Evolutionary conservation across 2,113 vertebrate species (phyloP), one percentile per base, ranked within the genome.

Genomic region (Synchiropus splendidus): DNA sequence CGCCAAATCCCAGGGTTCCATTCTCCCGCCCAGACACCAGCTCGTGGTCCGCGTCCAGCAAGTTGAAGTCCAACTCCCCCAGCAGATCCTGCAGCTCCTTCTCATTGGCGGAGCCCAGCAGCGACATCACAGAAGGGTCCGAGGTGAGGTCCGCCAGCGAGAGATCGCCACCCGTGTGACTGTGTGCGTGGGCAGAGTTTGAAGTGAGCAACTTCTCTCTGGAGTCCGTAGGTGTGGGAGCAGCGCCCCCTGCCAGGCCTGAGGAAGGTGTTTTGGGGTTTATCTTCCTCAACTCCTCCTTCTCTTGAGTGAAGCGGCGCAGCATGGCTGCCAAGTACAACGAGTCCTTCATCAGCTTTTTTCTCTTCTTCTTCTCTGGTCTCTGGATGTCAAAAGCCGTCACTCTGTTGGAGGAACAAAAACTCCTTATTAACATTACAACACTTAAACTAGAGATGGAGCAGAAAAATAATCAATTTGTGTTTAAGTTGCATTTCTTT

Each of bases 291-390:
- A 92, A 82, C 39, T 89, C 89, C 73, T 95, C 93, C 70, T 99
- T 98, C 77, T 99, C 94, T 16, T 89, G 89, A 31, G 88, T 87
- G 84, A 98, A 97, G 68, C 94, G 92, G 48, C 87, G 82, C 31
- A 99, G 81, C 93, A 99, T 98, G 74, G 91, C 91, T 31, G 93
- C 91, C 67, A 98, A 71, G 39, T 88, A 89, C 42, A 94, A 75
- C 0, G 92, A 91, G 70, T 98, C 93, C 75, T 96, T 99, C 78
- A 92, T 94, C 33, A 93, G 67, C 64, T 93, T 95, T 83, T 97
- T 99, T 36, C 83, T 74, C 83, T 96, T 98, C 85, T 99, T 97
- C 80, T 98, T 99, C 72, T 98, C 93, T 11, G 91, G 90, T 14
- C 96, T 92, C 62, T 90, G 88, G 52, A 88, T 81, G 82, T 87